Evolutionary conservation across 2,113 vertebrate species (phyloP), one percentile per base, ranked within the genome.

Genomic region (Centropristis striata): DNA sequence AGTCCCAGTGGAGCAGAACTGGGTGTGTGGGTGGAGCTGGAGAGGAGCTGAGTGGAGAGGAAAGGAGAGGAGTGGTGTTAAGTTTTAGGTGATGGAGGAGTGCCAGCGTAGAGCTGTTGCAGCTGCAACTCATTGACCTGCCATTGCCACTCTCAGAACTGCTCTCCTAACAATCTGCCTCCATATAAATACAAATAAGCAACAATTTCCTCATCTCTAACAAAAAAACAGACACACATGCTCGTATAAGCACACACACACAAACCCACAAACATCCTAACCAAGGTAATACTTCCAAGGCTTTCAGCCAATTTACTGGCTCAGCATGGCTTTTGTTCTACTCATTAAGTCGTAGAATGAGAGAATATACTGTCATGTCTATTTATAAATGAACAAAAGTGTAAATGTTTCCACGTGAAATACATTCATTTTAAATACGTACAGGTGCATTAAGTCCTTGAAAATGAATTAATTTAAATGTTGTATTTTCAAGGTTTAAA

Each of bases 51-150:
- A 83, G 74, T 84, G 58, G 71, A 81, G 42, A 46, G 60, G 75
- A 74, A 59, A 54, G 77, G 36, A 77, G 75, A 81, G 77, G 54
- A 80, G 85, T 36, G 0, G 80, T 84, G 85, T 70, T 86, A 85
- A 59, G 69, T 82, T 83, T 85, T 70, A 75, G 79, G 71, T 86
- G 86, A 87, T 88, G 71, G 80, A 88, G 81, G 77, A 88, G 75
- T 66, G 83, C 87, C 87, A 86, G 67, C 27, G 6, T 67, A 28
- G 23, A 79, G 83, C 81, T 59, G 57, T 61, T 83, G 79, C 89
- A 92, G 77, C 86, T 89, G 91, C 82, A 92, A 74, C 78, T 88
- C 89, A 83, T 85, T 91, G 90, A 86, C 85, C 88, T 77, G 75
- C 72, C 71, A 78, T 50, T 65, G 79, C 73, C 70, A 57, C 76